These are phyloP conservation scores for Dendrophyllia cribrosa DNA, from an alignment of 64 coral and sea anemone genomes.

Conservation along the genomic window DNA sequence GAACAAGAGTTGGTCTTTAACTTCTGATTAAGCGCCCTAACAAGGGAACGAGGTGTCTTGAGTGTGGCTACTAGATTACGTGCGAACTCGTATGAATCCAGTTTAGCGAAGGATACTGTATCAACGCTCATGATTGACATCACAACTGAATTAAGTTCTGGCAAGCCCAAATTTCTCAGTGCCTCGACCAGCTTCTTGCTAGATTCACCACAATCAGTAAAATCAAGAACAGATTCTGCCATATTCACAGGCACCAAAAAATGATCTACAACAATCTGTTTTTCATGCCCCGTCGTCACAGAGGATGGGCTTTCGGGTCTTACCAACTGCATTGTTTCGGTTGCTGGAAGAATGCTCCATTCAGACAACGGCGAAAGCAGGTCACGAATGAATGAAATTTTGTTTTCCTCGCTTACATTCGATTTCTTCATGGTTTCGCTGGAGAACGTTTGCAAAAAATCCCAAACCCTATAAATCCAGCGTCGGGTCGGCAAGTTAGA, in stretches of 20 bases:
- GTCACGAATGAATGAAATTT: background rate
- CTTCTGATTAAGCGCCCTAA: slow-evolving; percentile 20
- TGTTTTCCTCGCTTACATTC: background rate
- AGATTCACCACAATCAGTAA: background rate
- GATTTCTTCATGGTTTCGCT: background rate
- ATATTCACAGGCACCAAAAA: slow-evolving; percentile 1
- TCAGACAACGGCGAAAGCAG: background rate
- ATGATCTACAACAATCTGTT: background rate
- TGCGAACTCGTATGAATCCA: background rate
- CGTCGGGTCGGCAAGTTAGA: background rate
- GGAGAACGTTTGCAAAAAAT: background rate
- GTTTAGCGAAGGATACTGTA: no score
- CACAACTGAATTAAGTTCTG: background rate
- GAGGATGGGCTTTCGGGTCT: no score
- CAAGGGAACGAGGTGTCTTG: background rate
- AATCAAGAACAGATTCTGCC: slow-evolving; percentile 32
- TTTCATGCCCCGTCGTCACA: background rate
- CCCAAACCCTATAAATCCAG: slow-evolving; percentile 53
- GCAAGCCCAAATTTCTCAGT: background rate
- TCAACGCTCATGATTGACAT: background rate
- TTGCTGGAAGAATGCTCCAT: slow-evolving; percentile 56
- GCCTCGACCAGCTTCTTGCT: background rate
- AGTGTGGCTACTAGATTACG: slow-evolving; percentile 6
- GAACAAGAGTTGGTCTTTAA: background rate
- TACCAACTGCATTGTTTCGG: background rate